Base-by-base conservation (phyloP, 53 echinoderm and acorn worm species). In the Actinopyga echinites region DNA sequence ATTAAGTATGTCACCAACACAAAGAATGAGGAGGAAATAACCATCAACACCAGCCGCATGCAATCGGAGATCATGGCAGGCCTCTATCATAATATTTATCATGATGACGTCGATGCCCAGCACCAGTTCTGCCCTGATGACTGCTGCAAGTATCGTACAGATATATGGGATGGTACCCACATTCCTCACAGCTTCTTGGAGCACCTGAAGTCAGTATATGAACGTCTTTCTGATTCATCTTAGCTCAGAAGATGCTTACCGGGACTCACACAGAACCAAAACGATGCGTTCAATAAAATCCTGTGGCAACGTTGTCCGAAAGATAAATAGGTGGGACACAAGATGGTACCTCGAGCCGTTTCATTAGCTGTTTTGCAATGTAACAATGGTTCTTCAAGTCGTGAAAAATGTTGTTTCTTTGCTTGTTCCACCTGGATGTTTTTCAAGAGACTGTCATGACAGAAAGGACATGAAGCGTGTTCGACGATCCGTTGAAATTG, bases 261-360 rank as follows among this genome's bases (percentile, higher is more conserved):
- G 23, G 84, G 84, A 29, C 84, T 83, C 17, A 83, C 84, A 32
- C 69, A 83, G 24, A 83, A 83, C 13, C 84, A 83, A 32, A 83
- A 69, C 49, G 69, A 71, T 30, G 69, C 53, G 15, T 43, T 71
- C 43, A 83, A 83, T 28, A 69, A 49, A 17, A 43, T 63, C 4
- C 21, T 83, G 0, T 83, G 84, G 69, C 61, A 71, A 25, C 30
- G 49, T 17, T 83, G 84, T 28, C 84, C 69, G 7, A 83, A 83
- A 24, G 84, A 83, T 8, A 28, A 49, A 53, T 83, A 21, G 8
- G 69, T 44, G 69, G 28, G 84, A 6, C 5, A 68, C 8, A 49
- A 71, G 53, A 63, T 63, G 33, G 69, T 83, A 4, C 31, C 23
- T 33, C 33, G 37, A 1, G 64, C 60, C 21, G 35, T 62, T 19